A percentile compares a stretch with the other conserved stretches of the same genome.
Conservation (phyloP, 2,888 invertebrate genomes). For the Eugnorisma glareosa region DNA sequence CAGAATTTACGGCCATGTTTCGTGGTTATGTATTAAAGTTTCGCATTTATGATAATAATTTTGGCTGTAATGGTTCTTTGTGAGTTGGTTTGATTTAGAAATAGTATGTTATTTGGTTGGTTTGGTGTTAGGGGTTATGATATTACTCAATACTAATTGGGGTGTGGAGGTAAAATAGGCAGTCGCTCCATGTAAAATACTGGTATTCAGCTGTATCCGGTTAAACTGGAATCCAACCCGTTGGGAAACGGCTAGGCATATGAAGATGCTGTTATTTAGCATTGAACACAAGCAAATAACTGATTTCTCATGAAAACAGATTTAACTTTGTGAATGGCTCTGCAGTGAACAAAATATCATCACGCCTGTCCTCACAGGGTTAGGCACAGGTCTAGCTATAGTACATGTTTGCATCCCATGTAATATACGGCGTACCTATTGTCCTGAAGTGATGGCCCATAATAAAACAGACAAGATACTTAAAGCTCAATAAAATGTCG, state of each 20-base stretch:
- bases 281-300: neutral
- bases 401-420: neutral
- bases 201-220: too few relatives aligned
- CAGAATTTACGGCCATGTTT: conserved; percentile 16
- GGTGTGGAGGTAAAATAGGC: too few relatives aligned
- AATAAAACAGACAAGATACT: conserved; percentile 4
- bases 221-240: too few relatives aligned
- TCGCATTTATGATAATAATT: neutral
- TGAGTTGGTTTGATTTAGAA: neutral
- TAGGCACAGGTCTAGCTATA: neutral
- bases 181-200: too few relatives aligned
- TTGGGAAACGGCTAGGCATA: too few relatives aligned
- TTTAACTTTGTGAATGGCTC: neutral
- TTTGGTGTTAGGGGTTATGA: too few relatives aligned
- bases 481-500: conserved; percentile 14
- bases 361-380: neutral
- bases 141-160: too few relatives aligned
- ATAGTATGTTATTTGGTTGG: neutral
- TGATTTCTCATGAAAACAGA: neutral
- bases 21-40: neutral
- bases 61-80: neutral
- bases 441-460: conserved; percentile 12
- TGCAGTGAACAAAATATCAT: neutral
- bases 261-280: neutral
- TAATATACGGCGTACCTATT: neutral